These are phyloP conservation scores for Labeo calbasu DNA, from an alignment of 2,797 vertebrate species.

Conservation along the genomic window DNA sequence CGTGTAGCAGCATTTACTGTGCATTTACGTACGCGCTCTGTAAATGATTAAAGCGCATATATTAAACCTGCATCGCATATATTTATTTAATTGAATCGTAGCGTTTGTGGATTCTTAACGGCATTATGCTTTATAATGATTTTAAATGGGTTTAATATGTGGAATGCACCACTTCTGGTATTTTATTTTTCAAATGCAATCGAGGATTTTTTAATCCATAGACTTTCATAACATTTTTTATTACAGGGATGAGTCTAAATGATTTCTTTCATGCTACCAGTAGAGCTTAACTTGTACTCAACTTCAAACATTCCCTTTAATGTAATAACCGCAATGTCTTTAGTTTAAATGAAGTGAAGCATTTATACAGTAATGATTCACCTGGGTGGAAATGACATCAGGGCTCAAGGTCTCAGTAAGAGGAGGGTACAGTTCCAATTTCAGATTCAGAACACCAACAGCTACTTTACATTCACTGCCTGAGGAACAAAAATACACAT, in stretches of 20 bases:
- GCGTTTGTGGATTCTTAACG: no score
- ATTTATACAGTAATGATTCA: constrained; percentile 65
- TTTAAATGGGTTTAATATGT: no score
- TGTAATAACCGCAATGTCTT: neutral
- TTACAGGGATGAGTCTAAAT: neutral
- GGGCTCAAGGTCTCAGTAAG: constrained; percentile 82
- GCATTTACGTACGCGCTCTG: no score
- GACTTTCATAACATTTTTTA: no score
- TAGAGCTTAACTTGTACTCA: neutral
- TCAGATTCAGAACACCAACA: constrained; percentile 91
- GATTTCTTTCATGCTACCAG: neutral
- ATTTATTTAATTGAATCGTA: no score
- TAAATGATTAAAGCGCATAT: no score
- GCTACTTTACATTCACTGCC: constrained; percentile 89
- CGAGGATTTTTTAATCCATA: no score
- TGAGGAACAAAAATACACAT: constrained; percentile 56
- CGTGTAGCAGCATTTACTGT: no score
- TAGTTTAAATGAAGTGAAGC: neutral
- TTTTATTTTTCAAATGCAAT: no score
- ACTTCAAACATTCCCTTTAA: neutral
- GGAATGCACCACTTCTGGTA: no score
- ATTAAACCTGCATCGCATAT: no score
- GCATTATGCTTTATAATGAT: no score
- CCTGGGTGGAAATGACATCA: constrained; percentile 92
- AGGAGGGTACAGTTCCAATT: constrained; percentile 90